Evolutionary conservation across 2,888 invertebrate species (phyloP).

Genomic region (Spicauda simplicius): DNA sequence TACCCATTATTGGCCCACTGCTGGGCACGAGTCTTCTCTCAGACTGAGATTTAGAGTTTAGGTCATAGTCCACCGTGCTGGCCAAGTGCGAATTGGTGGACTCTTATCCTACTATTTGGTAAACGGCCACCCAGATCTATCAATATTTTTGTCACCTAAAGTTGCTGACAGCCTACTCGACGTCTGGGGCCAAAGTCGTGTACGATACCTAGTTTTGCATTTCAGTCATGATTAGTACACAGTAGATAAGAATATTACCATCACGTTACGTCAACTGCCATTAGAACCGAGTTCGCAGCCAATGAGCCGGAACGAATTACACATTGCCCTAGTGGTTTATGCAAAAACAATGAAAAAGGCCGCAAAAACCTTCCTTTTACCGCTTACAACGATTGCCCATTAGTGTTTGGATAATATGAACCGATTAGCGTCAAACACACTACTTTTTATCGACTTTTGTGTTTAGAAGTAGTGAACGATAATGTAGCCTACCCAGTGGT

Average conservation of each 20-base stretch:
- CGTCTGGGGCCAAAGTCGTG: background rate
- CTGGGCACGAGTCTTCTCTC: too few relatives aligned
- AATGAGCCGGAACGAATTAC: constrained; percentile 8
- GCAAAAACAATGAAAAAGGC: constrained; percentile 8
- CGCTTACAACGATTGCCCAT: constrained; percentile 5
- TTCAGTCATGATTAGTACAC: background rate
- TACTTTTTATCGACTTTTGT: background rate
- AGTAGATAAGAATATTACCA: background rate
- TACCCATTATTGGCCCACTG: too few relatives aligned
- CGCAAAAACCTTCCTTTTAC: background rate
- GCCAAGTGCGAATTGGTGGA: too few relatives aligned
- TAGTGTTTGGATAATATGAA: background rate
- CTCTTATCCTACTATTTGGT: too few relatives aligned
- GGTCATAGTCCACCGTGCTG: too few relatives aligned
- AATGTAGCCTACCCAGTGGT: too few relatives aligned
- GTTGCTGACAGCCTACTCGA: too few relatives aligned
- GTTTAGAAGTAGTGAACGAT: too few relatives aligned
- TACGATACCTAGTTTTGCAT: background rate
- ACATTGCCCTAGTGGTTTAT: background rate
- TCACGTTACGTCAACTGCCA: background rate
- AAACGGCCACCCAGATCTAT: too few relatives aligned
- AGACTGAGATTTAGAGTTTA: too few relatives aligned
- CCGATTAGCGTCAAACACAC: constrained; percentile 1
- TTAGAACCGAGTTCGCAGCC: constrained; percentile 5
- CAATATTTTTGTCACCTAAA: too few relatives aligned